These are phyloP conservation scores for Bradypodion ventrale DNA, from an alignment of 2,797 vertebrate species.

Conservation along the genomic window DNA sequence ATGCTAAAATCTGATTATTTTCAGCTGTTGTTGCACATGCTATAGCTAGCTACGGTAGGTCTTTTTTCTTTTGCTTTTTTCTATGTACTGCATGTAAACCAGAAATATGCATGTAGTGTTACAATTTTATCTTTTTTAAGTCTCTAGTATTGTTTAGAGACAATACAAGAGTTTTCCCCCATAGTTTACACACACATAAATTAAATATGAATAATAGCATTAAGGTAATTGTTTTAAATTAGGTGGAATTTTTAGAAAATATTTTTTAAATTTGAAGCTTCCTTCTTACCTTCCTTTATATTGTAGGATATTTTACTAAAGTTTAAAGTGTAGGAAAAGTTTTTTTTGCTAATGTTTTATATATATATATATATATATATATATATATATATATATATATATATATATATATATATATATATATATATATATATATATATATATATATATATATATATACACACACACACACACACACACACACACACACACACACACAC, in stretches of 20 bases:
- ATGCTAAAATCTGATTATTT: background rate
- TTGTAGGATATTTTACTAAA: conserved; percentile 13
- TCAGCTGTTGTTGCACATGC: background rate
- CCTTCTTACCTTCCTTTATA: background rate
- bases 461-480: too few species aligned
- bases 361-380: too few species aligned
- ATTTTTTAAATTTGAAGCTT: conserved; percentile 10
- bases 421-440: too few species aligned
- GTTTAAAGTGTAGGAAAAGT: conserved; percentile 3
- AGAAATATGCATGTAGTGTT: background rate
- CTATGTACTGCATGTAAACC: background rate
- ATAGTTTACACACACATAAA: too few species aligned
- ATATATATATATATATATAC: too few species aligned
- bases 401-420: too few species aligned
- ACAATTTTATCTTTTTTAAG: background rate
- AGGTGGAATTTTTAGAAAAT: conserved; percentile 28
- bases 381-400: too few species aligned
- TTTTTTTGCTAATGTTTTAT: conserved; percentile 45
- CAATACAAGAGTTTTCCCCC: too few species aligned
- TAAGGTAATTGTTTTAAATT: conserved; percentile 31
- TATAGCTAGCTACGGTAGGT: background rate
- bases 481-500: too few species aligned
- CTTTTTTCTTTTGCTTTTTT: background rate
- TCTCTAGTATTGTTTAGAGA: background rate
- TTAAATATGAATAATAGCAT: conserved; percentile 41